phyloP scores from a whole-genome alignment of 2,888 invertebrate species.

The Cheilosia pagana region DNA sequence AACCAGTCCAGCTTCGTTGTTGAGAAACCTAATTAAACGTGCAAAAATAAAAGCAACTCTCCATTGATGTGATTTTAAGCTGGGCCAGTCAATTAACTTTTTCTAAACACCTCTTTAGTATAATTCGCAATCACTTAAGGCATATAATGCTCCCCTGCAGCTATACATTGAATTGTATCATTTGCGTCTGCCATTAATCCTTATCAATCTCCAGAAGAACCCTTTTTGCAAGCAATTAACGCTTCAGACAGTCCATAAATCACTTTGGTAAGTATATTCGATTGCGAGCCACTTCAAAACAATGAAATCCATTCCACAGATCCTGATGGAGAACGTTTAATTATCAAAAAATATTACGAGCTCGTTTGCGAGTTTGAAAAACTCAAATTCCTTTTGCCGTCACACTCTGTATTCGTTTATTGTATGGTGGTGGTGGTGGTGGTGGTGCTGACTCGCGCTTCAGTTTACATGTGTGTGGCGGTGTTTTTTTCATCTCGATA shows the following conservation, averaged over 20 bases:
- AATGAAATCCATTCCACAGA: constrained; percentile 41
- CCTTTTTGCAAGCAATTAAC: constrained; percentile 42
- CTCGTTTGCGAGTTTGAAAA: constrained; percentile 12
- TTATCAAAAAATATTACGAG: constrained; percentile 68
- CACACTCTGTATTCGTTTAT: constrained; percentile 40
- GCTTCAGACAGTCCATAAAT: constrained; percentile 60
- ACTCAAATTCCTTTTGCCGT: constrained; percentile 54
- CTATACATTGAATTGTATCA: background rate
- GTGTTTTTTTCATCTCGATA: constrained; percentile 57
- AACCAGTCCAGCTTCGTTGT: too few species aligned
- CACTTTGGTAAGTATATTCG: constrained; percentile 49
- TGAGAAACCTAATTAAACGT: too few species aligned
- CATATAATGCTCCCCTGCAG: background rate
- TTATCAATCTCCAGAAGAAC: constrained; percentile 33
- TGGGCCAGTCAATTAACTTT: too few species aligned
- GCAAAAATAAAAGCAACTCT: too few species aligned
- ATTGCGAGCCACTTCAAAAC: constrained; percentile 23
- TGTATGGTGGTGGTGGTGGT: constrained; percentile 4
- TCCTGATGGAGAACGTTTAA: constrained; percentile 60
- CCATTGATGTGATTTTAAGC: too few species aligned
- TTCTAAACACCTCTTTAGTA: background rate
- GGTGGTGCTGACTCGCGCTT: background rate
- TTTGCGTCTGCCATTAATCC: constrained; percentile 3
- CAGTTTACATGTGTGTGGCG: constrained; percentile 4
- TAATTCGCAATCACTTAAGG: background rate